Base-by-base conservation (phyloP, 1,140 invertebrate genomes). In the Semibalanus balanoides region DNA sequence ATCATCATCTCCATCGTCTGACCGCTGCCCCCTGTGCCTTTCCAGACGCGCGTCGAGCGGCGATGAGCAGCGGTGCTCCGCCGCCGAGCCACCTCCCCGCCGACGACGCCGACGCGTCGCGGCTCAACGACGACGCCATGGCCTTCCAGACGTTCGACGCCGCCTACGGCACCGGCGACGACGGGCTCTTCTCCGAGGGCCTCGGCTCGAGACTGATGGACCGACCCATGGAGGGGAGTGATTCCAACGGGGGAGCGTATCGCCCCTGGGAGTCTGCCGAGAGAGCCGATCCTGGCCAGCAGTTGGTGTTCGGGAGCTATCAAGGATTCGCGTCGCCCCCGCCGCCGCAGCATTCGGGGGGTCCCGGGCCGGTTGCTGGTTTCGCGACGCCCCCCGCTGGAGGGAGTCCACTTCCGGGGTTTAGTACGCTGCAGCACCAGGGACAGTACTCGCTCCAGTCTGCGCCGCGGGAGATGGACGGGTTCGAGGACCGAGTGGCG, bases 1-100 rank as follows among this genome's bases (percentile, higher is more conserved):
- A 73, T 35, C 76, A 75, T 27, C 76, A 74, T 30, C 74, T 31
- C 74, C 29, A 28, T 74, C 29, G 71, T 76, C 77, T 74, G 28
- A 64, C 31, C 28, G n/a, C 30, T 31, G 1, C 64, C 30, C 30
- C 40, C 7, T 30, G 9, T 51, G 0, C 25, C 27, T 51, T 9
- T 14, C 7, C 72, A 69, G 74, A 74, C n/a, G 30, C 43, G 35
- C 70, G 75, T 31, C 74, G 72, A 19, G 73, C 73, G 51, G 69
- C 64, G 31, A 73, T 72, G 28, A 28, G 43, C 31, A 64, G 69
- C 22, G 30, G 75, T 71, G 28, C 64, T 28, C 74, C 70, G 72
- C 75, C 76, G 11, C 31, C 64, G 28, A 74, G 74, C 31, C 31
- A 31, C n/a, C 43, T 73, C 5, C 17, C 35, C 35, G 5, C 35